Evolutionary conservation across 2,888 invertebrate species (phyloP).

Genomic region (Seladonia tumulorum): DNA sequence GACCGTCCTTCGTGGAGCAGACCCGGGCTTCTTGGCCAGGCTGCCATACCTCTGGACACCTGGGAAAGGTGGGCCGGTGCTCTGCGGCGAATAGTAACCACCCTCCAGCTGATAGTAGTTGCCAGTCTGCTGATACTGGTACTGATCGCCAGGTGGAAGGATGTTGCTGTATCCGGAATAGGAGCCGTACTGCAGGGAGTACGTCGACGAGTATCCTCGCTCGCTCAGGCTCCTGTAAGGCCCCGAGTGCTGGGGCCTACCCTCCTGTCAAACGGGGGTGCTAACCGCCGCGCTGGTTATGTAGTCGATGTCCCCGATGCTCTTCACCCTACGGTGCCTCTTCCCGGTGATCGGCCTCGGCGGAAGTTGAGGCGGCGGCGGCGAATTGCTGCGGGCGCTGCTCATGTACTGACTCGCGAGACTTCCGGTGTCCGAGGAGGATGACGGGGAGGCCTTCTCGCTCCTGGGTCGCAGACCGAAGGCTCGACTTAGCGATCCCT

Average conservation of each 20-base stretch:
- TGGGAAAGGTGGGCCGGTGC: slow-evolving; percentile 79
- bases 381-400: slow-evolving; percentile 85
- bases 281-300: slow-evolving; percentile 81
- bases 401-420: slow-evolving; percentile 87
- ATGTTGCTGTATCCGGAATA: slow-evolving; percentile 82
- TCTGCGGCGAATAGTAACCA: slow-evolving; percentile 82
- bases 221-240: slow-evolving; percentile 83
- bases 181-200: slow-evolving; percentile 80
- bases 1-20: slow-evolving; percentile 74
- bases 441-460: slow-evolving; percentile 89
- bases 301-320: slow-evolving; percentile 90
- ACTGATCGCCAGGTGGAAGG: slow-evolving; percentile 74
- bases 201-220: slow-evolving; percentile 81
- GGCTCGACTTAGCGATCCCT: slow-evolving; percentile 91
- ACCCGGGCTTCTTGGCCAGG: slow-evolving; percentile 81
- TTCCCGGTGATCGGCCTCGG: slow-evolving; percentile 76
- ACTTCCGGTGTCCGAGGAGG: slow-evolving; percentile 87
- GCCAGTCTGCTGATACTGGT: slow-evolving; percentile 73
- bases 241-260: slow-evolving; percentile 82
- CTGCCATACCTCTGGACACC: slow-evolving; percentile 82
- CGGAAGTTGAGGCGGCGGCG: slow-evolving; percentile 85
- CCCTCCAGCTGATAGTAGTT: slow-evolving; percentile 80
- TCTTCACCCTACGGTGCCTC: slow-evolving; percentile 68
- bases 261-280: slow-evolving; percentile 83
- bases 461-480: slow-evolving; percentile 87